Base-by-base conservation (phyloP, 2,888 invertebrate species). In the Teinopalpus imperialis region DNA sequence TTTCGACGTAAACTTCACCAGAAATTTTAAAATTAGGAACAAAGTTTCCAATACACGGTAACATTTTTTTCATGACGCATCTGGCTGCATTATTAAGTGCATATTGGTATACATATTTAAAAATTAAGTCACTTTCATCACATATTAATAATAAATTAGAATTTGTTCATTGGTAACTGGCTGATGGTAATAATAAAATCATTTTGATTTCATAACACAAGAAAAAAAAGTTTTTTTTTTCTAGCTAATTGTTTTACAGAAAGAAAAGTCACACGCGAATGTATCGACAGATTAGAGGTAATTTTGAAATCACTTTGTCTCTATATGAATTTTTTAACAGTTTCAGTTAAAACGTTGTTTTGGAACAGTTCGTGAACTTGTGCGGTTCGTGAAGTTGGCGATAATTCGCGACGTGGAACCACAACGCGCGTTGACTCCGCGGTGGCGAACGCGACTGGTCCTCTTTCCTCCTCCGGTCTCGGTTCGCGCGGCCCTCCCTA, bases 391-490 rank as follows among this genome's bases (percentile, higher is more conserved):
- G 51, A 54, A 47, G 57, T 56, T 60, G 59, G 71, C 67, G 65
- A 47, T 48, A 49, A 44, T 48, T 50, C 35, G 40, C 49, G 47
- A 44, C 48, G 53, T 54, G 45, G 51, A 48, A 45, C 39, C 63
- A 61, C 65, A 65, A 76, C 87, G 85, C 86, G 87, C 86, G 79
- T 55, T 63, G 54, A 59, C 69, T 63, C 61, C 81, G 83, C 85
- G 81, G 69, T 72, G 60, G 74, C 68, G 70, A 71, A 58, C 69
- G 70, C 81, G 74, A 88, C 87, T 88, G 83, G 74, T 70, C 74
- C 81, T 80, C 82, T 71, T 69, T 67, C 77, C 81, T 81, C 39
- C 37, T 75, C 78, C 55, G 59, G 43, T 51, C 57, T 51, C 57
- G 61, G 63, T 63, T 66, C 70, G 56, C 66, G 59, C 59, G 74